Evolutionary conservation across 2,113 vertebrate genomes (phyloP).

Genomic region (Cacatua alba): DNA sequence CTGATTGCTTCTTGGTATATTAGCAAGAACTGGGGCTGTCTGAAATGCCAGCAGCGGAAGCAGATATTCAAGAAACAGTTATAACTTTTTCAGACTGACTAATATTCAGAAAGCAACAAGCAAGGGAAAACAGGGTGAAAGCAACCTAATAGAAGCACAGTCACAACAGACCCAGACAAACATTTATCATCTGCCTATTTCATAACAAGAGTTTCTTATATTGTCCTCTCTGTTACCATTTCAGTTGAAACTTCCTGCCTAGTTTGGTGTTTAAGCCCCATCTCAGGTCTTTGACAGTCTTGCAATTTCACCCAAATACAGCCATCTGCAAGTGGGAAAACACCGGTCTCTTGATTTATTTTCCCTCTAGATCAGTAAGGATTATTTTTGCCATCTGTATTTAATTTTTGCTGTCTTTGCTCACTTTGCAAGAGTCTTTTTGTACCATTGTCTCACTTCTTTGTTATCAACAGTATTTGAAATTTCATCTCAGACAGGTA

Average conservation of each 20-base stretch:
- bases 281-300: not conserved
- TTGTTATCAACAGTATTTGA: not conserved
- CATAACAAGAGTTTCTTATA: not conserved
- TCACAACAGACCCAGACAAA: not conserved
- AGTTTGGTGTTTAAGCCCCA: not conserved
- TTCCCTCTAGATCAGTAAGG: not conserved
- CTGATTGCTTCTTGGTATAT: not conserved
- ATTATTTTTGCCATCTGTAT: not conserved
- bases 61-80: not conserved
- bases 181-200: not conserved
- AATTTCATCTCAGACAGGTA: not conserved
- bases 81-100: not conserved
- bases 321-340: not conserved
- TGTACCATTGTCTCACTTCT: not conserved
- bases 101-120: not conserved
- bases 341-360: not conserved
- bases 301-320: not conserved
- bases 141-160: not conserved
- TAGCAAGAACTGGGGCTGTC: not conserved
- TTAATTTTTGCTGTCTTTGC: not conserved
- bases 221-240: not conserved
- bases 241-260: not conserved
- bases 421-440: not conserved
- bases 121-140: not conserved
- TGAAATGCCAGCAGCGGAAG: not conserved